A percentile compares a stretch with the other conserved stretches of the same genome.
phyloP scores from a whole-genome alignment of 2,113 vertebrate genomes.

The Pholis gunnellus region DNA sequence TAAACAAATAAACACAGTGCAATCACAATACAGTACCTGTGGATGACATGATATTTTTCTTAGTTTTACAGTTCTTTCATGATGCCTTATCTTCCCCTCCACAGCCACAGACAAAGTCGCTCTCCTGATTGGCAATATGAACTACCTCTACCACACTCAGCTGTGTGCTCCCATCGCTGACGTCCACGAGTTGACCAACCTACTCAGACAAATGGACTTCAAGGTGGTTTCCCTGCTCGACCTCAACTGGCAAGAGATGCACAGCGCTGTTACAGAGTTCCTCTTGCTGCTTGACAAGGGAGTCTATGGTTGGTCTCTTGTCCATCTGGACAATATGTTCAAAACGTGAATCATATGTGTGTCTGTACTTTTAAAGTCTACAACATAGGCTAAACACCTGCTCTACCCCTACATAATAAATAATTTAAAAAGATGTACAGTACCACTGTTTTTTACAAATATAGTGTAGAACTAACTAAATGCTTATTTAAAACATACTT shows the following conservation, averaged over 20 bases:
- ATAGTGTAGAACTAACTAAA: neutral
- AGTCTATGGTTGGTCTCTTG: slow-evolving; percentile 83
- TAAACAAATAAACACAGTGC: neutral
- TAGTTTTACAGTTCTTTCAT: neutral
- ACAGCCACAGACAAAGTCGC: slow-evolving; percentile 92
- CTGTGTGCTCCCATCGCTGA: slow-evolving; percentile 88
- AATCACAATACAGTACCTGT: neutral
- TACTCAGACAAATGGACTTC: slow-evolving; percentile 90
- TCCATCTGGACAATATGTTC: neutral
- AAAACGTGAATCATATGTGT: neutral
- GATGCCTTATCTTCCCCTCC: neutral
- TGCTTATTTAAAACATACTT: neutral
- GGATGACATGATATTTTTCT: neutral
- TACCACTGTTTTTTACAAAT: neutral
- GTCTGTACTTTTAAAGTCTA: neutral
- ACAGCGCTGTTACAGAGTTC: slow-evolving; percentile 88
- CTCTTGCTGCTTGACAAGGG: slow-evolving; percentile 89
- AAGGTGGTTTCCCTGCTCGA: slow-evolving; percentile 91
- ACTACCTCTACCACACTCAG: slow-evolving; percentile 86
- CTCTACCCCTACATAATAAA: neutral
- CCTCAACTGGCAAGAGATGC: slow-evolving; percentile 89
- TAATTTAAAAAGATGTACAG: neutral
- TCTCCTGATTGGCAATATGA: slow-evolving; percentile 91
- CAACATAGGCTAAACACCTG: neutral
- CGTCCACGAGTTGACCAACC: slow-evolving; percentile 85